Base-by-base conservation (phyloP, 1,140 invertebrate species). In the Archegozetes longisetosus region DNA sequence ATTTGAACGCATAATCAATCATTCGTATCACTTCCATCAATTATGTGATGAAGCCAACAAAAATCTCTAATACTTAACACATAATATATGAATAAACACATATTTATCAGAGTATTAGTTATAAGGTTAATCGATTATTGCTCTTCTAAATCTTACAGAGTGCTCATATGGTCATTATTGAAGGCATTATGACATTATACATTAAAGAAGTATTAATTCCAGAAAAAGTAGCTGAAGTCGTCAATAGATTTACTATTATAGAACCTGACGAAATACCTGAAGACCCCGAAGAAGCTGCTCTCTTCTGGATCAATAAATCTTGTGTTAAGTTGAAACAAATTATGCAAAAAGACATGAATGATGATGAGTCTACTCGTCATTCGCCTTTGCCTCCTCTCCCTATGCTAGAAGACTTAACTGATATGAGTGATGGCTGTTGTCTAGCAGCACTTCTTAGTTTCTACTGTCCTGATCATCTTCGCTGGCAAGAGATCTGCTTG, bases 141-240 rank as follows among this genome's bases (percentile, higher is more conserved):
- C 53, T 53, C 4, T 64, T 26, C 2, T 46, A 49, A 22, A 62
- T 59, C 68, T 74, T 76, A 46, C 71, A 97, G 93, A 85, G 81
- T 72, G 88, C 89, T 65, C 94, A 98, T 75, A 84, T 97, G 81
- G 82, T 87, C 72, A 85, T 98, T 73, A 93, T 96, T 75, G 92
- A 98, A 78, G 87, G 88, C 65, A 78, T 98, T 70, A 97, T 98
- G 92, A 79, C 82, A 66, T 79, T 97, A 62, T 95, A 95, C 75
- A 84, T 90, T 64, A 85, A 86, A 68, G 89, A 96, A 75, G 85
- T 94, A 60, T 84, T 93, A 61, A 90, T 87, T 22, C 78, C 84
- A 40, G 91, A 96, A 66, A 79, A 87, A 55, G 84, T 95, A 27
- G 78, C 84, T 25, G 82, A 88, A 58, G 88, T 91, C 53, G 84